These are phyloP conservation scores for Sthenelais limicola DNA, from an alignment of 2,888 invertebrate genomes.

Conservation along the genomic window DNA sequence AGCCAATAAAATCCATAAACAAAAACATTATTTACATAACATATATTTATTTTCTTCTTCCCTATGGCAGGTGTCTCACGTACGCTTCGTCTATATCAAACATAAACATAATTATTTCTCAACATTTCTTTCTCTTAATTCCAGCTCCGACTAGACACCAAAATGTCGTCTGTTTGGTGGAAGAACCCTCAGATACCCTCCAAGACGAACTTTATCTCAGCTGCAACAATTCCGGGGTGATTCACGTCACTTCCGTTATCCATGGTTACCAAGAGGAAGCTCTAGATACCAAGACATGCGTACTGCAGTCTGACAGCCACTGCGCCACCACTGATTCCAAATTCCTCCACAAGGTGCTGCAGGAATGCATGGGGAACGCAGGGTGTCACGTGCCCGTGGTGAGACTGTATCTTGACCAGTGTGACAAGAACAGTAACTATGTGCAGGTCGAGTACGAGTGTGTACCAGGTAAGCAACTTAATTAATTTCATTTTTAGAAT, in stretches of 20 bases:
- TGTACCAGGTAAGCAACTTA: constrained; percentile 32
- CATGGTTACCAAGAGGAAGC: constrained; percentile 27
- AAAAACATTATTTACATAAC: no score
- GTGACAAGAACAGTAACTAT: constrained; percentile 29
- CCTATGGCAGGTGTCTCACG: no score
- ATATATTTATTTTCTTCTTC: no score
- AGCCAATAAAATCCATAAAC: no score
- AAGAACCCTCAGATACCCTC: neutral
- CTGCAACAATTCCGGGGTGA: constrained; percentile 11
- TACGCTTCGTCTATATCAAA: no score
- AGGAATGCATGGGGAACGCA: constrained; percentile 16
- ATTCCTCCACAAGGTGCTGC: neutral
- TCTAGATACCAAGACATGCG: constrained; percentile 24
- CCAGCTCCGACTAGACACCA: constrained; percentile 10
- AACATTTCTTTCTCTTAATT: neutral
- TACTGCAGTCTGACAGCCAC: neutral
- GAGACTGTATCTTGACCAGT: constrained; percentile 4
- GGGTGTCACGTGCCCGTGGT: constrained; percentile 23
- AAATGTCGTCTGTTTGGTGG: constrained; percentile 10
- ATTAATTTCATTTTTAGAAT: no score
- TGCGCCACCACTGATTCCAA: neutral
- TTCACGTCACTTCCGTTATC: neutral
- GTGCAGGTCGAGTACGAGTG: constrained; percentile 36
- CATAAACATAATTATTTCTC: no score
- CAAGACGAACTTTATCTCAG: constrained; percentile 21